These are phyloP conservation scores for Galaxea fascicularis DNA, from an alignment of 92 coral and sea anemone genomes.

Conservation along the genomic window DNA sequence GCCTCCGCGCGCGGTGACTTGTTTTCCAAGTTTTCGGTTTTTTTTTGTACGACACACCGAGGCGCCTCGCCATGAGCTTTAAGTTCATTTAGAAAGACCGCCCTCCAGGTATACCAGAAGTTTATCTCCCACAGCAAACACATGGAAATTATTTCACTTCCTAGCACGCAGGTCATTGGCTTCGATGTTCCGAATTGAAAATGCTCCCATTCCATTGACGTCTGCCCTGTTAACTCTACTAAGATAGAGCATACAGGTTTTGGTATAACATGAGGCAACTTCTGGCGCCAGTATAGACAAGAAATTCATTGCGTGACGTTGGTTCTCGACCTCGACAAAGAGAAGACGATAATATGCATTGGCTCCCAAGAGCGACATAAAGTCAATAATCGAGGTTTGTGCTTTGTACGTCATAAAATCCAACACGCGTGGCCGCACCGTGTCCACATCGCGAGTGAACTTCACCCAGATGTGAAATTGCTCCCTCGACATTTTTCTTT, in stretches of 20 bases:
- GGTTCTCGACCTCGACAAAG: constrained; percentile 48
- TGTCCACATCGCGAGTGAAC: constrained; percentile 25
- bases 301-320: constrained; percentile 52
- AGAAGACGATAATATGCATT: constrained; percentile 41
- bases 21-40: not conserved
- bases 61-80: constrained; percentile 35
- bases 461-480: too few relatives aligned
- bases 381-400: constrained; percentile 50
- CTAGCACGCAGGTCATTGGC: constrained; percentile 34
- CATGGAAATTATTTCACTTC: constrained; percentile 42
- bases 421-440: constrained; percentile 25
- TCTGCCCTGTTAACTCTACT: not conserved
- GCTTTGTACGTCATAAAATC: constrained; percentile 25
- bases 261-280: constrained; percentile 25
- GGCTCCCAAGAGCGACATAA: constrained; percentile 49
- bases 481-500: not conserved
- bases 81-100: constrained; percentile 45
- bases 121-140: constrained; percentile 59
- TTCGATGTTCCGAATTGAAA: constrained; percentile 12
- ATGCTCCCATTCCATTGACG: not conserved
- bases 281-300: constrained; percentile 12
- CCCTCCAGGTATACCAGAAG: constrained; percentile 63
- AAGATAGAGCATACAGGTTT: not conserved
- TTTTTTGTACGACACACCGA: constrained; percentile 32
- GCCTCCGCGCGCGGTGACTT: not conserved